Evolutionary conservation across 2,888 invertebrate genomes (phyloP).

Genomic region (Capitulum mitella): DNA sequence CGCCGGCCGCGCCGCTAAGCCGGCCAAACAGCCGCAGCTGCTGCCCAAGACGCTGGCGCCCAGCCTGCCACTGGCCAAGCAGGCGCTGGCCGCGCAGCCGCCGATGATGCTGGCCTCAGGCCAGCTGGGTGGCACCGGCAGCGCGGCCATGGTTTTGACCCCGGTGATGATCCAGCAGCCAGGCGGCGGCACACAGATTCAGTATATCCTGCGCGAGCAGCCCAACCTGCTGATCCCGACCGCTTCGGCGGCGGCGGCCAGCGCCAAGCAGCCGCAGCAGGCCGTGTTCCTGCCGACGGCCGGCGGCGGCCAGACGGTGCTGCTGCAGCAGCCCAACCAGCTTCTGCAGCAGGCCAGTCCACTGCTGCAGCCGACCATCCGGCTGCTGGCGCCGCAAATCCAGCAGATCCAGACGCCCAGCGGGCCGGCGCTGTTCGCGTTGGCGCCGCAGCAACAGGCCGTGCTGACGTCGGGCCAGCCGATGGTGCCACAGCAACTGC

Average conservation of each 20-base stretch:
- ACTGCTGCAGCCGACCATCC: background rate
- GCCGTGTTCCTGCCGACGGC: slow-evolving; percentile 15
- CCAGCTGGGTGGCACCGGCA: background rate
- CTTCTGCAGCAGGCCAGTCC: slow-evolving; percentile 6
- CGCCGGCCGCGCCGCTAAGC: background rate
- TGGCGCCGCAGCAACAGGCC: slow-evolving; percentile 3
- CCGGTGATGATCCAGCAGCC: slow-evolving; percentile 17
- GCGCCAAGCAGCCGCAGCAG: background rate
- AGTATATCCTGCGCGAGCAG: slow-evolving; percentile 22
- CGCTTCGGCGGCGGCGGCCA: background rate
- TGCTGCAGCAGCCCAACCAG: background rate
- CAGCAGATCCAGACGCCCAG: background rate
- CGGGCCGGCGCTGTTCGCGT: background rate
- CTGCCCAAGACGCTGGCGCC: slow-evolving; percentile 25
- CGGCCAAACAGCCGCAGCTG: slow-evolving; percentile 15
- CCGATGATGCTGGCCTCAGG: slow-evolving; percentile 4
- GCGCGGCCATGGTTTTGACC: slow-evolving; percentile 3
- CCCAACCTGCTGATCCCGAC: slow-evolving; percentile 3
- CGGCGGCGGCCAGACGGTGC: slow-evolving; percentile 18
- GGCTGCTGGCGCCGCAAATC: background rate
- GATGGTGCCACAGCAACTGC: background rate
- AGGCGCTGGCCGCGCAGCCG: background rate
- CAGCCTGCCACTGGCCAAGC: background rate
- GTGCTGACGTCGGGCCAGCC: background rate
- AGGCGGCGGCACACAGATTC: slow-evolving; percentile 11